Conservation (phyloP, 53 echinoderm and acorn worm species). For the Hippasteria phrygiana region DNA sequence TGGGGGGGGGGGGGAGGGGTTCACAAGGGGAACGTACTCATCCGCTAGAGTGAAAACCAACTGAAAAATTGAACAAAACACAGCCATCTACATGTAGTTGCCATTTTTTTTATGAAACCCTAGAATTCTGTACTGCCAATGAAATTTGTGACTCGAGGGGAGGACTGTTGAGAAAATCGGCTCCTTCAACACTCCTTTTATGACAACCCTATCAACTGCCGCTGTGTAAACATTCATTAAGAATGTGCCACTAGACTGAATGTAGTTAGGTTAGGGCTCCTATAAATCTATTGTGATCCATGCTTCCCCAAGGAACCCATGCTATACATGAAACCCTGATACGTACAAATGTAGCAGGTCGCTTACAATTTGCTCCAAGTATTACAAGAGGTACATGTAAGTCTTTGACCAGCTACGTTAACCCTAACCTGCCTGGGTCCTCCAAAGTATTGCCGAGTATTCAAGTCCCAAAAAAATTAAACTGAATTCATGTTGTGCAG, state of each 20-base stretch:
- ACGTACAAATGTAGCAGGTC: not conserved
- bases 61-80: too few species aligned
- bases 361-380: not conserved
- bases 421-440: too few species aligned
- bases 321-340: not conserved
- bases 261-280: not conserved
- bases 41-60: too few species aligned
- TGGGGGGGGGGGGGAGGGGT: too few species aligned
- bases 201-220: not conserved
- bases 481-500: too few species aligned
- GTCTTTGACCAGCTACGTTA: too few species aligned
- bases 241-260: slow-evolving; percentile 36
- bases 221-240: slow-evolving; percentile 42
- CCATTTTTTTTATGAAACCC: too few species aligned
- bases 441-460: too few species aligned
- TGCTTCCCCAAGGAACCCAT: not conserved
- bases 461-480: too few species aligned
- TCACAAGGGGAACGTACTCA: too few species aligned
- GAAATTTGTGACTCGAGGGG: not conserved
- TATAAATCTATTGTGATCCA: not conserved
- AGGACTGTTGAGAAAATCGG: not conserved
- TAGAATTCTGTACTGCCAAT: not conserved
- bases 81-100: too few species aligned
- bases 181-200: not conserved
- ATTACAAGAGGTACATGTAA: not conserved